Percentiles rank a stretch among this genome's conserved stretches.
Conservation (phyloP, 2,888 invertebrate species). For the Melinaea marsaeus region DNA sequence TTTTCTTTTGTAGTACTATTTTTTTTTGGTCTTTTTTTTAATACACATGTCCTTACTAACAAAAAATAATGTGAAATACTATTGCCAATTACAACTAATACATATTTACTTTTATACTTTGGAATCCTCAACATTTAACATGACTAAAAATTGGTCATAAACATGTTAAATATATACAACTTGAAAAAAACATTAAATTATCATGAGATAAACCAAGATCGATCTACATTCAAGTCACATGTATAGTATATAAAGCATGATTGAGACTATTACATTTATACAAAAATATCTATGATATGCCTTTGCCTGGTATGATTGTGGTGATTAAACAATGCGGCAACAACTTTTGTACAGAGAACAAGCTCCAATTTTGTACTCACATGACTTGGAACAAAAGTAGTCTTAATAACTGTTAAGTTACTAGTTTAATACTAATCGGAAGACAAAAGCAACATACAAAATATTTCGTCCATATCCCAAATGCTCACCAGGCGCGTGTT, state of each 20-base stretch:
- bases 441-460: slow-evolving; percentile 39
- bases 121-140: slow-evolving; percentile 2
- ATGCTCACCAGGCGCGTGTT: slow-evolving; percentile 33
- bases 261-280: slow-evolving; percentile 35
- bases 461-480: slow-evolving; percentile 31
- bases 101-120: neutral
- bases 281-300: slow-evolving; percentile 44
- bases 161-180: slow-evolving; percentile 2
- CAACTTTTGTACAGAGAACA: slow-evolving; percentile 11
- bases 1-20: slow-evolving; percentile 20
- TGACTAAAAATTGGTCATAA: slow-evolving; percentile 1
- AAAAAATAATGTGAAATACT: slow-evolving; percentile 6
- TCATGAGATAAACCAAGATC: slow-evolving; percentile 8
- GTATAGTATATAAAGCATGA: slow-evolving; percentile 38
- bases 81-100: slow-evolving; percentile 3
- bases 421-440: slow-evolving; percentile 30
- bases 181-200: slow-evolving; percentile 2
- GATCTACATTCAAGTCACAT: slow-evolving; percentile 21
- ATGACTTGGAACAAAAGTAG: slow-evolving; percentile 3
- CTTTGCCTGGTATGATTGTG: slow-evolving; percentile 27
- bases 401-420: slow-evolving; percentile 1
- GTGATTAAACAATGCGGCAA: slow-evolving; percentile 16
- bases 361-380: slow-evolving; percentile 20
- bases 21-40: slow-evolving; percentile 16
- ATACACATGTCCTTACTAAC: slow-evolving; percentile 11